phyloP scores from a whole-genome alignment of 2,888 invertebrate genomes.

The Onthophagus sagittarius region DNA sequence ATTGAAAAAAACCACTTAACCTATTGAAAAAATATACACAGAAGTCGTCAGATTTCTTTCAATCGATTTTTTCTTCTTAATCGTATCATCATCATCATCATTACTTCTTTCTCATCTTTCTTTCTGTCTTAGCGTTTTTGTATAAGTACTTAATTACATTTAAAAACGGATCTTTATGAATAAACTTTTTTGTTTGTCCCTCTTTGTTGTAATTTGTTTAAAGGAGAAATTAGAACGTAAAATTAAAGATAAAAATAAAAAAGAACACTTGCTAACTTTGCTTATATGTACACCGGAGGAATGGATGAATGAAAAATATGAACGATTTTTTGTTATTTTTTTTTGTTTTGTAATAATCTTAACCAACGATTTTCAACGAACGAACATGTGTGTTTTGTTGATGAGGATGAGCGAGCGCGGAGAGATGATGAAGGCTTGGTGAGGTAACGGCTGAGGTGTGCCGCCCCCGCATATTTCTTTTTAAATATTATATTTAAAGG shows the following conservation, averaged over 20 bases:
- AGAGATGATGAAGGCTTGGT: constrained; percentile 37
- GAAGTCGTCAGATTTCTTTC: constrained; percentile 14
- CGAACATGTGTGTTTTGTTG: too few relatives aligned
- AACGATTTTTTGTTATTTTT: too few relatives aligned
- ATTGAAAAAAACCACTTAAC: constrained; percentile 16
- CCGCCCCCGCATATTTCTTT: not conserved
- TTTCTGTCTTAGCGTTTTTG: too few relatives aligned
- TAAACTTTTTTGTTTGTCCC: not conserved
- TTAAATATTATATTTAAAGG: too few relatives aligned
- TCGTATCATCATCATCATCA: too few relatives aligned
- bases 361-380: too few relatives aligned
- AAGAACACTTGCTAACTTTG: constrained; percentile 37
- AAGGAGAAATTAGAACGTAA: not conserved
- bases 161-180: too few relatives aligned
- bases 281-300: constrained; percentile 45
- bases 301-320: constrained; percentile 35
- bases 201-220: not conserved
- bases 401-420: too few relatives aligned
- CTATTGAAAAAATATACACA: constrained; percentile 26
- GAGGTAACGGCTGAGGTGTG: constrained; percentile 30
- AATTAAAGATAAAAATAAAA: constrained; percentile 26
- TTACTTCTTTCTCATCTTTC: too few relatives aligned
- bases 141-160: too few relatives aligned
- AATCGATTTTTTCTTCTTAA: constrained; percentile 14
- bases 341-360: too few relatives aligned